Evolutionary conservation across 2,797 vertebrate genomes (phyloP), one percentile per base, ranked within the genome.

Genomic region (Gambusia yucatana): DNA sequence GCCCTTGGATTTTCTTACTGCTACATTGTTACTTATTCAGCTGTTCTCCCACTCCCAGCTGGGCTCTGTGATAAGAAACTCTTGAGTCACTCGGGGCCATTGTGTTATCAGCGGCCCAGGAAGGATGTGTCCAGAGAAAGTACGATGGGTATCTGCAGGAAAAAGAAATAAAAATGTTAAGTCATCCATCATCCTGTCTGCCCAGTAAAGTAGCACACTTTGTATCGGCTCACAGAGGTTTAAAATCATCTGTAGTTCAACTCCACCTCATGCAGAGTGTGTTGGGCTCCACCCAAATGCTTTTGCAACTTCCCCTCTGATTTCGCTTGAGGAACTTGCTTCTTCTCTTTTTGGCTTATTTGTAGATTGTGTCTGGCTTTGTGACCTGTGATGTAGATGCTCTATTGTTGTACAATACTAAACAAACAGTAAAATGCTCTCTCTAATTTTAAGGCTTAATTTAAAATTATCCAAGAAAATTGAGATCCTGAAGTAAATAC

Each of bases 291-390:
- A 41, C 33, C 82, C 75, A 70, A 28, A 72, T 41, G 14, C 75
- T 91, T 87, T 79, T 61, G 88, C 72, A 93, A 95, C 92, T 94
- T 94, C 93, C 91, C 55, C 43, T 81, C 67, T 82, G 43, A 73
- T 70, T 77, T 25, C 83, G 80, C 72, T 76, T 83, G 83, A 82
- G 71, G 20, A 44, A 8, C 70, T 74, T n/a, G 63, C 74, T 88
- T 73, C 85, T 92, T 78, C 82, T 82, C 43, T 63, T 87, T 86
- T 22, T 3, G 6, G 20, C 25, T 77, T 50, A 6, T 79, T 41
- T 9, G 43, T 55, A 14, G 43, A 17, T 25, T 1, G 44, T 74
- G 43, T 57, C 44, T 72, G 30, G 8, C 47, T 72, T 61, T 72
- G n/a, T 72, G 63, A 67, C 63, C 63, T 0, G 36, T 67, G 11